Conservation (phyloP, 2,888 invertebrate genomes). For the Ecdyonurus torrentis region DNA sequence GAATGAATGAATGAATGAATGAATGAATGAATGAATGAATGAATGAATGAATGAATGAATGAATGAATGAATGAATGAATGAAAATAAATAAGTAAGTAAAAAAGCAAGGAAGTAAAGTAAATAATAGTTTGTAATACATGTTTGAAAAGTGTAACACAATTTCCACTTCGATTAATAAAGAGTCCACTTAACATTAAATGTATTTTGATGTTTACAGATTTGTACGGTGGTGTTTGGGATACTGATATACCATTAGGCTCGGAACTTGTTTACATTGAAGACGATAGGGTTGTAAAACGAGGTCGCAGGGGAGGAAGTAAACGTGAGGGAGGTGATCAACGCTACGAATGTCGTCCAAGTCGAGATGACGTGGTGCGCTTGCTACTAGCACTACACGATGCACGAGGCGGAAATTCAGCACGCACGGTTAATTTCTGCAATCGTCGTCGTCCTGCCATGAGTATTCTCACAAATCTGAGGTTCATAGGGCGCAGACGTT, state of each 20-base stretch:
- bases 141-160: too few species aligned
- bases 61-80: too few species aligned
- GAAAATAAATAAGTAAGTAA: too few species aligned
- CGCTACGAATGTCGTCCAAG: conserved; percentile 41
- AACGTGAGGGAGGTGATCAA: not conserved
- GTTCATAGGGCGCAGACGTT: conserved; percentile 34
- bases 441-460: conserved; percentile 39
- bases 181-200: too few species aligned
- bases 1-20: not conserved
- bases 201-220: too few species aligned
- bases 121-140: too few species aligned
- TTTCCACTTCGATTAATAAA: too few species aligned
- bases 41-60: too few species aligned
- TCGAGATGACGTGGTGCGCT: conserved; percentile 40
- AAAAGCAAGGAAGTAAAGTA: too few species aligned
- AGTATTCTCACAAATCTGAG: conserved; percentile 44
- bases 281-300: not conserved
- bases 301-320: not conserved
- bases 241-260: too few species aligned
- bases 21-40: too few species aligned
- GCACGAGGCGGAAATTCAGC: conserved; percentile 35
- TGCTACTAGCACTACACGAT: conserved; percentile 41
- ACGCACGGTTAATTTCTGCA: conserved; percentile 41
- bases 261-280: not conserved
- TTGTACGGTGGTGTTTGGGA: too few species aligned